Evolutionary conservation across 2,888 invertebrate genomes (phyloP).

Genomic region (Heliconius sara): DNA sequence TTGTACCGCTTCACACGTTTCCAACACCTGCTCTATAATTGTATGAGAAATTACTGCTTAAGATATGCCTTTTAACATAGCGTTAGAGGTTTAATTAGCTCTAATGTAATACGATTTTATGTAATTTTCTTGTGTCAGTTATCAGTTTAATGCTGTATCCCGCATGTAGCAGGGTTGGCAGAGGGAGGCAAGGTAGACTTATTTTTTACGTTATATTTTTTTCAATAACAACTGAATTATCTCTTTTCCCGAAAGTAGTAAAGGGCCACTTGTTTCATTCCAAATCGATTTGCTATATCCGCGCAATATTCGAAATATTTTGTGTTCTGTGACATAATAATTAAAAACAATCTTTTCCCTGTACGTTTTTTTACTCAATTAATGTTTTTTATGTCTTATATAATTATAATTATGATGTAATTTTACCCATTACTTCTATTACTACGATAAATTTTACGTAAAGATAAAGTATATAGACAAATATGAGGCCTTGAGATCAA

Average conservation of each 20-base stretch:
- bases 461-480: background rate
- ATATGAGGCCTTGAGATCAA: background rate
- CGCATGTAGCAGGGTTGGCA: background rate
- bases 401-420: too few relatives aligned
- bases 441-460: background rate
- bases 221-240: too few relatives aligned
- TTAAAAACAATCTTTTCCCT: too few relatives aligned
- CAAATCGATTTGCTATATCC: too few relatives aligned
- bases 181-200: background rate
- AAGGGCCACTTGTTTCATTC: too few relatives aligned
- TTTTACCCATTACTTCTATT: background rate
- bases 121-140: background rate
- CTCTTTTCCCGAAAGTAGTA: too few relatives aligned
- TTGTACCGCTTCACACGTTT: conserved; percentile 5
- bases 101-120: background rate
- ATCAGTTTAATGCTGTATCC: background rate
- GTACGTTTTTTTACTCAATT: too few relatives aligned
- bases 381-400: too few relatives aligned
- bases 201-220: background rate
- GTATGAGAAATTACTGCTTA: background rate
- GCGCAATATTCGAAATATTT: background rate
- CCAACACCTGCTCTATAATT: conserved; percentile 9
- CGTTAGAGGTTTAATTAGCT: background rate
- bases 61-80: background rate
- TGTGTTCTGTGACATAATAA: background rate